These are phyloP conservation scores for Microplitis manilae DNA, from an alignment of 2,888 invertebrate species.

Conservation along the genomic window DNA sequence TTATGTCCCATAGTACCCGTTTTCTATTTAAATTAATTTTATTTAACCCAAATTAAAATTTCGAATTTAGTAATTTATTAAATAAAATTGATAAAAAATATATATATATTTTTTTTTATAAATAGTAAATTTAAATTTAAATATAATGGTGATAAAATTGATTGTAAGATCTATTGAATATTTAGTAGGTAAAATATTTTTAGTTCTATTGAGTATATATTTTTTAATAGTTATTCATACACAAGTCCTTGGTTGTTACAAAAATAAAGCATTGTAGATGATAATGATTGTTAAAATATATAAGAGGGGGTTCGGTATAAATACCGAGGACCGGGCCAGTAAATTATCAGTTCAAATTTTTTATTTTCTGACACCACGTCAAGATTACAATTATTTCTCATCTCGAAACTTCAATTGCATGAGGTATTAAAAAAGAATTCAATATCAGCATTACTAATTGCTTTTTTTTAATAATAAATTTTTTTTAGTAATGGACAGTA, in stretches of 20 bases:
- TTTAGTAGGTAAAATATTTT: neutral
- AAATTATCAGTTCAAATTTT: constrained; percentile 54
- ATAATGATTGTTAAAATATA: constrained; percentile 21
- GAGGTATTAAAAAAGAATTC: no score
- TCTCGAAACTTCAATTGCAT: no score
- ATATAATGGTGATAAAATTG: no score
- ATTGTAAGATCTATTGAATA: no score
- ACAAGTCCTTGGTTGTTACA: constrained; percentile 11
- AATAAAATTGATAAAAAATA: no score
- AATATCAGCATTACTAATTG: no score
- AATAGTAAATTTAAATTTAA: no score
- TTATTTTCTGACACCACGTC: neutral
- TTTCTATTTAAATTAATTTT: no score
- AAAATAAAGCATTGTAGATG: constrained; percentile 21
- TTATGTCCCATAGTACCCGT: no score
- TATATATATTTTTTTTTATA: no score
- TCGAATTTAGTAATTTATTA: no score
- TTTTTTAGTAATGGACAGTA: constrained; percentile 57
- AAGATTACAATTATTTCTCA: neutral
- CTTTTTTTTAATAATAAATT: neutral
- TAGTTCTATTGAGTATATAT: neutral
- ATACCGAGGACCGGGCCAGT: constrained; percentile 46
- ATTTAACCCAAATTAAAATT: no score
- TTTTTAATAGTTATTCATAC: constrained; percentile 6
- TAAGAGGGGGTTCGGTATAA: constrained; percentile 54